Evolutionary conservation across 2,797 vertebrate species (phyloP).

Genomic region (Oreortyx pictus): DNA sequence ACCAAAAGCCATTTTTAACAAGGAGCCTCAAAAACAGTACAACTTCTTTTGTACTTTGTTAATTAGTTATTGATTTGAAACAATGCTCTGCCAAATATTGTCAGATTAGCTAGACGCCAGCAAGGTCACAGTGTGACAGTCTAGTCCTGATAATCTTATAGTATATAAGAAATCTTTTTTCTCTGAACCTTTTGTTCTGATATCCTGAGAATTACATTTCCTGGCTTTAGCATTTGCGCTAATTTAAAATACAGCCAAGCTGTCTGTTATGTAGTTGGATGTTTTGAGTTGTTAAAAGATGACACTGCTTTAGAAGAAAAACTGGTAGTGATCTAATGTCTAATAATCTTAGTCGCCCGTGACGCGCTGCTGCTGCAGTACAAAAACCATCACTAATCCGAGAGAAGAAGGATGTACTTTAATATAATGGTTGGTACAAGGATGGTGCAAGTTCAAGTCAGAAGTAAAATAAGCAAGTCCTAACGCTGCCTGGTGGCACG

Average conservation of each 20-base stretch:
- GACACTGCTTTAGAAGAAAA: slow-evolving; percentile 21
- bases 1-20: slow-evolving; percentile 92
- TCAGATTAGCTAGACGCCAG: slow-evolving; percentile 88
- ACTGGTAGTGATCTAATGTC: slow-evolving; percentile 12
- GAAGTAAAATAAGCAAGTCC: neutral
- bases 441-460: neutral
- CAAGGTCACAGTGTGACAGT: slow-evolving; percentile 90
- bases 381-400: neutral
- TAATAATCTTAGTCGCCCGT: neutral
- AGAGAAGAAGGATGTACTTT: neutral
- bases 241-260: slow-evolving; percentile 58
- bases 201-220: slow-evolving; percentile 72
- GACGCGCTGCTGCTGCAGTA: neutral
- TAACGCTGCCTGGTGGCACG: neutral
- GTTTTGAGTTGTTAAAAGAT: slow-evolving; percentile 54
- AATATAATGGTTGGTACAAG: neutral
- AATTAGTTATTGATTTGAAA: slow-evolving; percentile 99
- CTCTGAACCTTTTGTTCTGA: slow-evolving; percentile 82
- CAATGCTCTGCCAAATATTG: slow-evolving; percentile 97
- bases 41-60: slow-evolving; percentile 99
- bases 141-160: slow-evolving; percentile 84
- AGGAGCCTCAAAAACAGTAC: slow-evolving; percentile 89
- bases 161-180: slow-evolving; percentile 70
- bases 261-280: slow-evolving; percentile 53
- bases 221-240: slow-evolving; percentile 77